phyloP scores from a whole-genome alignment of 2,113 vertebrate genomes.

The Caretta caretta region DNA sequence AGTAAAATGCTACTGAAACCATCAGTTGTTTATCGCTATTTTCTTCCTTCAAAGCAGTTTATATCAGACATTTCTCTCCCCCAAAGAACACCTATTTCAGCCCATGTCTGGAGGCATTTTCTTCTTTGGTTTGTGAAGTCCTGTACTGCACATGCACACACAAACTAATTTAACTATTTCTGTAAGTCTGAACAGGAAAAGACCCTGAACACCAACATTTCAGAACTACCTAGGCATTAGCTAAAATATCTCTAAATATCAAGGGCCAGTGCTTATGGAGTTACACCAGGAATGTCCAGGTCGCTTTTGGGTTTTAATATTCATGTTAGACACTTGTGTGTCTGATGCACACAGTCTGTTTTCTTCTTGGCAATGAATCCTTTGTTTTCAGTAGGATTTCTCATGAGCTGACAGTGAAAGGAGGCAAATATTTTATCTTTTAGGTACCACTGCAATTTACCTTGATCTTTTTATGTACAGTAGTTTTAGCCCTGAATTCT shows the following conservation, averaged over 20 bases:
- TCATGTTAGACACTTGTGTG: neutral
- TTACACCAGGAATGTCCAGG: no score
- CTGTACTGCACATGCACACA: fast-evolving
- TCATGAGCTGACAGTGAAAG: neutral
- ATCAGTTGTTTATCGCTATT: conserved; percentile 27
- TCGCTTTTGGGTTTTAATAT: fast-evolving
- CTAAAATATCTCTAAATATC: neutral
- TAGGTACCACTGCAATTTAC: neutral
- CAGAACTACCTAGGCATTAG: neutral
- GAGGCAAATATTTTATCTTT: neutral
- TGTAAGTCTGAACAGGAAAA: neutral
- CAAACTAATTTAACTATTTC: neutral
- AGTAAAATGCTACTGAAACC: conserved; percentile 24
- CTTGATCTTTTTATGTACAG: neutral
- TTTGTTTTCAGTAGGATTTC: neutral
- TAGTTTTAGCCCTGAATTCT: neutral
- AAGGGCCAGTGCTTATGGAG: neutral
- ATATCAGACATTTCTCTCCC: neutral
- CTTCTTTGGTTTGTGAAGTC: neutral
- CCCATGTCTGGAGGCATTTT: neutral
- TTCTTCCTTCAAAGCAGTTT: conserved; percentile 21
- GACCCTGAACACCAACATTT: neutral
- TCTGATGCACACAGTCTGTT: neutral
- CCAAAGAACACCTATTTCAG: neutral
- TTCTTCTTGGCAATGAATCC: neutral